Base-by-base conservation (phyloP, 2,113 vertebrate genomes). In the Propithecus coquereli region DNA sequence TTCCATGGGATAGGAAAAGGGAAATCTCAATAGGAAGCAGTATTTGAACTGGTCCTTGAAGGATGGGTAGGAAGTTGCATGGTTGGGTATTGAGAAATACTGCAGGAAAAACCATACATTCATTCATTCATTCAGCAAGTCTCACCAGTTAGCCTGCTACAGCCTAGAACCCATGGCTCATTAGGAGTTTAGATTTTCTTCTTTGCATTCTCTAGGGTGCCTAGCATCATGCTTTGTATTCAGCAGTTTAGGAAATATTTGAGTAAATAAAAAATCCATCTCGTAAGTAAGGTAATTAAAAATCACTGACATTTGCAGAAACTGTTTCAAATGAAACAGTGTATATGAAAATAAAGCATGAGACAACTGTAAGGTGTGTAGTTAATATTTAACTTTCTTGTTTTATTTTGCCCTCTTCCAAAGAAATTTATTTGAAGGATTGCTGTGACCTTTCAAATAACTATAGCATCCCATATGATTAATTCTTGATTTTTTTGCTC, bases 371-470 rank as follows among this genome's bases (percentile, higher is more conserved):
- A 77, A 91, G 23, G 4, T 65, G 1, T 84, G 9, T 61, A 70
- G 3, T 81, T 81, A 80, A 71, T 92, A 54, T 84, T 76, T 90
- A 59, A 2, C 18, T 91, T 73, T 82, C 50, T 95, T 32, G 2
- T 90, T 71, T 93, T 92, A n/a, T 88, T 93, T 95, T 88, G 27
- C 52, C 89, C 16, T 47, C 57, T 89, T 52, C 16, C 37, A 34
- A 87, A 91, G 20, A 92, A 79, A 68, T 87, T 32, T 87, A 54
- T 94, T 79, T 57, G 40, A 52, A 94, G 65, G 25, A 91, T 91
- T 95, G 82, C 79, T 82, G 25, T 79, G n/a, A 77, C 57, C 66
- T 94, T 96, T 92, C 37, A 90, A 57, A 50, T 91, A 91, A 70
- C 45, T 86, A 54, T 7, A 76, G 7, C 22, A 82, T 80, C 45